These are phyloP conservation scores for Miltochrista miniata DNA, from an alignment of 2,888 invertebrate genomes.

Conservation along the genomic window DNA sequence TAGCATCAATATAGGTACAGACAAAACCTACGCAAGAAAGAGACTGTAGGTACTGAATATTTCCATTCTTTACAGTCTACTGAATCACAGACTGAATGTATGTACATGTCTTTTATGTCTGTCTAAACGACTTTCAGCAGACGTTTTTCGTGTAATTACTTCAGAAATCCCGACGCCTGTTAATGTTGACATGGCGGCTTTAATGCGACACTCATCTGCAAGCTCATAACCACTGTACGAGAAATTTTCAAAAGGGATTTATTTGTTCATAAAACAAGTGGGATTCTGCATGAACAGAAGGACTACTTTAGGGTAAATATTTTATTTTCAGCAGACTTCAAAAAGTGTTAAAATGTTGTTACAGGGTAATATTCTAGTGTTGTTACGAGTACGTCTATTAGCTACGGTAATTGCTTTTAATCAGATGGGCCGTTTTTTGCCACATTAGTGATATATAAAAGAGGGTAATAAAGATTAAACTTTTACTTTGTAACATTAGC, in stretches of 20 bases:
- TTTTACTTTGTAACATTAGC: no score
- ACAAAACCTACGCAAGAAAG: no score
- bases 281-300: constrained; percentile 2
- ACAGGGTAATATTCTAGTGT: no score
- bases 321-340: neutral
- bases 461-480: no score
- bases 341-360: neutral
- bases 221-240: constrained; percentile 30
- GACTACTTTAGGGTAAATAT: neutral
- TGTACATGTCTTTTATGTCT: constrained; percentile 16
- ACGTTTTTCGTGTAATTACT: constrained; percentile 52
- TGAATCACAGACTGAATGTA: no score
- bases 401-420: no score
- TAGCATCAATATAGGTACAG: no score
- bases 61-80: neutral
- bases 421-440: no score
- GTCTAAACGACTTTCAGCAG: constrained; percentile 30
- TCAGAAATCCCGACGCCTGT: constrained; percentile 43
- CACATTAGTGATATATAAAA: no score
- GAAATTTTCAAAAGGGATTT: constrained; percentile 11
- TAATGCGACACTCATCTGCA: constrained; percentile 43
- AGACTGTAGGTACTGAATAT: no score
- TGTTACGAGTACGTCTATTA: no score
- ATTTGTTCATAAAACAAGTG: constrained; percentile 10
- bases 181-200: constrained; percentile 46